Base-by-base conservation (phyloP, 1,140 invertebrate species). In the Lycorma delicatula region DNA sequence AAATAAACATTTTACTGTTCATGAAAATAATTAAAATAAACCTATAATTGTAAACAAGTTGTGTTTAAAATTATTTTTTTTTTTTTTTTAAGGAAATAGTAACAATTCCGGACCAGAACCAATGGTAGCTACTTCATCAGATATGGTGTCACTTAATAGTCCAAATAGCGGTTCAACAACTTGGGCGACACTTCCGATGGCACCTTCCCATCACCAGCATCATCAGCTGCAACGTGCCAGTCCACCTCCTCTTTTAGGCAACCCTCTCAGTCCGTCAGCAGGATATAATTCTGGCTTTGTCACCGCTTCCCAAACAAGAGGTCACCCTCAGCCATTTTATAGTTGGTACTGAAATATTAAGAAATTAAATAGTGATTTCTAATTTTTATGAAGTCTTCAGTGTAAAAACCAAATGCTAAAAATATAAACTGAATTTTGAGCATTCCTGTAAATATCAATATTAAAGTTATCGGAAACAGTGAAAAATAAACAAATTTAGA, bases 281-380 rank as follows among this genome's bases (percentile, higher is more conserved):
- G 53, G 53, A 11, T 63, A 65, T 46, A 65, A 61, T 41, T 44
- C 62, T 12, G 53, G 61, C 4, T 63, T 60, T 18, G 54, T 60
- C 6, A 41, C 56, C 26, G 58, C 59, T n/a, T 52, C 50, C 7
- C 63, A 65, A 28, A 57, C 60, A 12, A 57, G 63, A 2, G 56
- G 57, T 1, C 54, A 54, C 13, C 63, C 61, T 11, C 63, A 63
- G 13, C 63, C 61, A 1, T 65, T 65, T 27, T 65, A 65, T 51
- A 56, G 60, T 2, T 65, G 63, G 63, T 63, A 63, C 52, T 65
- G n/a, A n/a, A n/a, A n/a, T n/a, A n/a, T n/a, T n/a, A n/a, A n/a
- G n/a, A n/a, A n/a, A n/a, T n/a, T n/a, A n/a, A n/a, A n/a, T n/a
- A n/a, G n/a, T n/a, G n/a, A n/a, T n/a, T n/a, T n/a, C n/a, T n/a